Percentiles rank a stretch among this genome's conserved stretches.
Evolutionary conservation across 1,140 invertebrate genomes (phyloP).

Genomic region (Antheraea mylitta): DNA sequence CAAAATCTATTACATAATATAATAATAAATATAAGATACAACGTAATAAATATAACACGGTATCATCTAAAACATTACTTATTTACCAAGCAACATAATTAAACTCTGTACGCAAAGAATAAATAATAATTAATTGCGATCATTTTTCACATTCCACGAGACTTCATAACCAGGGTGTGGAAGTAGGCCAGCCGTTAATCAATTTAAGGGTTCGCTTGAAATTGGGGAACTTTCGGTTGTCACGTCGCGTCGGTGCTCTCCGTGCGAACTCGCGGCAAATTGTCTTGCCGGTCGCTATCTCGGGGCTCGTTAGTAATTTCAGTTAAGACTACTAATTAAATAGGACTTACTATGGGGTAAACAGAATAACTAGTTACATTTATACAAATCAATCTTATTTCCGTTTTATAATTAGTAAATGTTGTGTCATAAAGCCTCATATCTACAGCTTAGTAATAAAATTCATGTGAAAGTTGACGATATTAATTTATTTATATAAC

Average conservation of each 20-base stretch:
- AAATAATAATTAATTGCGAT: slow-evolving; percentile 2
- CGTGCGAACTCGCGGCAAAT: slow-evolving; percentile 17
- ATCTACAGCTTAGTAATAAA: too few relatives aligned
- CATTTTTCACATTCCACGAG: slow-evolving; percentile 17
- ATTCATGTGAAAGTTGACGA: too few relatives aligned
- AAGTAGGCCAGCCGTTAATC: slow-evolving; percentile 21
- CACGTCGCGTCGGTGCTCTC: slow-evolving; percentile 13
- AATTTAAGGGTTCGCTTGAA: slow-evolving; percentile 18
- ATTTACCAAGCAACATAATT: slow-evolving; percentile 2
- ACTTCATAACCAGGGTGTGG: slow-evolving; percentile 18
- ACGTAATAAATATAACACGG: too few relatives aligned
- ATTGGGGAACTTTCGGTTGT: slow-evolving; percentile 17
- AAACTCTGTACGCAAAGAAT: not conserved
- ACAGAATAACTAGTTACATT: not conserved
- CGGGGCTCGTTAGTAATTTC: slow-evolving; percentile 25
- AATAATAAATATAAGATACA: too few relatives aligned
- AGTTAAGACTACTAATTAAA: slow-evolving; percentile 28
- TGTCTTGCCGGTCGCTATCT: slow-evolving; percentile 24
- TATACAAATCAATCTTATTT: not conserved
- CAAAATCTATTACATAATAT: too few relatives aligned
- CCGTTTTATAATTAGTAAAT: not conserved
- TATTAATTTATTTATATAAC: too few relatives aligned
- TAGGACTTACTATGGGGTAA: slow-evolving; percentile 16
- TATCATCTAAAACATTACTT: not conserved
- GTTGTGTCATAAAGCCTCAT: too few relatives aligned